Percentiles rank a stretch among this genome's conserved stretches.
Conservation (phyloP, 1,140 invertebrate species). For the Choristoneura fumiferana region DNA sequence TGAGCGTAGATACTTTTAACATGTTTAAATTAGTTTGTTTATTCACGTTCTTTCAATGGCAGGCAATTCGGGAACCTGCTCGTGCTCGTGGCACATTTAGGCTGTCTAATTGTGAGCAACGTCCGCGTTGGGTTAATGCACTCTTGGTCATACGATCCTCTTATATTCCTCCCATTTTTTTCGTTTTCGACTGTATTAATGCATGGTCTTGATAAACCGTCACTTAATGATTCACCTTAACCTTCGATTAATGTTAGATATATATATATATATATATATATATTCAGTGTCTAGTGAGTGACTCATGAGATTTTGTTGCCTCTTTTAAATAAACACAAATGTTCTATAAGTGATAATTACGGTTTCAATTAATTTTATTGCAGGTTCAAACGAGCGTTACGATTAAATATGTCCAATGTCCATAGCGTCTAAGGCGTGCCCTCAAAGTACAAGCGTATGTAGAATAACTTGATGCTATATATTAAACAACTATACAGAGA, state of each 20-base stretch:
- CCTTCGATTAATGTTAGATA: neutral
- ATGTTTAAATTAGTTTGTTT: conserved; percentile 46
- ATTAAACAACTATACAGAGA: neutral
- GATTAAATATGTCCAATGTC: too few species aligned
- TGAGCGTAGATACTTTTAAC: conserved; percentile 14
- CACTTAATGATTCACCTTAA: neutral
- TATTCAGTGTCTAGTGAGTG: neutral
- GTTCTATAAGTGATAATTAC: too few species aligned
- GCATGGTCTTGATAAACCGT: neutral
- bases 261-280: too few species aligned
- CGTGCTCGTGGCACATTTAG: conserved; percentile 46
- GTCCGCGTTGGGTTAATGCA: conserved; percentile 48
- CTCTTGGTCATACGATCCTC: conserved; percentile 38
- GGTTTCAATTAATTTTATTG: too few species aligned
- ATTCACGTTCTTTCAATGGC: conserved; percentile 42
- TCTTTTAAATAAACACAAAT: too few species aligned
- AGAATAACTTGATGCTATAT: too few species aligned
- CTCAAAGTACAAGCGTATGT: too few species aligned
- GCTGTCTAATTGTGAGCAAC: conserved; percentile 45
- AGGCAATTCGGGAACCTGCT: conserved; percentile 32
- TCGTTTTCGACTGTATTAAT: conserved; percentile 22
- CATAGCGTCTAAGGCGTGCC: too few species aligned
- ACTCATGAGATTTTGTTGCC: neutral
- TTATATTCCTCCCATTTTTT: conserved; percentile 32
- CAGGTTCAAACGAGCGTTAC: too few species aligned